Base-by-base conservation (phyloP, 2,797 vertebrate species). In the Aeoliscus strigatus region DNA sequence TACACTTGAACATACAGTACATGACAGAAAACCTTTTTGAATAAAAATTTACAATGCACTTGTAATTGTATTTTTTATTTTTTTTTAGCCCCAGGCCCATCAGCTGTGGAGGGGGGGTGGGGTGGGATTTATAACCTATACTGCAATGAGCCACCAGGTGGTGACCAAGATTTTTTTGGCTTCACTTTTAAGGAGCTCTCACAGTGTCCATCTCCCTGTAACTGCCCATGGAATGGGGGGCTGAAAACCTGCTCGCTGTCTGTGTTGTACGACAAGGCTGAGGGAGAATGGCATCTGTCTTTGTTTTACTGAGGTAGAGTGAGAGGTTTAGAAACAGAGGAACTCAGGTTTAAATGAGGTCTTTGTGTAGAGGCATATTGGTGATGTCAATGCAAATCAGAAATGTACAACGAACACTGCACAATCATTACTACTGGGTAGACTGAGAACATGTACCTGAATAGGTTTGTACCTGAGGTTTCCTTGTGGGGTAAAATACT, bases 391-490 rank as follows among this genome's bases (percentile, higher is more conserved):
- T 54, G 83, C 69, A 85, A 59, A 66, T 79, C 58, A 75, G 74
- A 82, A 79, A 78, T 66, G 72, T 68, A 83, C 67, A 83, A 77
- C 68, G 78, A 84, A 77, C 64, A 80, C 70, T 76, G 72, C 73
- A 82, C 72, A 82, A 82, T 58, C 74, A 79, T 83, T 75, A 71
- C 72, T 70, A 82, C 71, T 77, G 81, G 81, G 75, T 70, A 81
- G 73, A 82, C 49, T 70, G 72, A 79, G 60, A 73, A 82, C 58
- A 77, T 81, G 79, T 79, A 85, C 83, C 84, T 86, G 84, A 88
- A 87, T 80, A 60, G 48, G 57, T 79, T 69, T 81, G 79, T 86
- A 82, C 81, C 80, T 85, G 85, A 86, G 81, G 73, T 86, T 77
- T 79, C 65, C 70, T 64, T 73, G 67, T 73, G 64, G 62, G 62